Conservation (phyloP, 2,888 invertebrate species). For the Oscheius sp. region DNA sequence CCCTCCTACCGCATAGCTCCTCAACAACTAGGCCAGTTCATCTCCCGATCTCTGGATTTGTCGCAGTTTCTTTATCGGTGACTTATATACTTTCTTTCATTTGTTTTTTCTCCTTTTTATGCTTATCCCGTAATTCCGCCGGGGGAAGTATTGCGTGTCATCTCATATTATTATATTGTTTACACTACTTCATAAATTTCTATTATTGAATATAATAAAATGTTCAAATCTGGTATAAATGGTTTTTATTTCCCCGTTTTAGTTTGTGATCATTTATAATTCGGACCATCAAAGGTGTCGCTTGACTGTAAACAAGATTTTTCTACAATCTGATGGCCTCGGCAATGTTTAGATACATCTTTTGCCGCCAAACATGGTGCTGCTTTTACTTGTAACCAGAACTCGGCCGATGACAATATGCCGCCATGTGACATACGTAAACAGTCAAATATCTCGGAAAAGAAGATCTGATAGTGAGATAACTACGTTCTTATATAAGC, state of each 20-base stretch:
- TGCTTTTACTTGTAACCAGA: too few species aligned
- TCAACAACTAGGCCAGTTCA: slow-evolving; percentile 26
- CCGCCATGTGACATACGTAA: too few species aligned
- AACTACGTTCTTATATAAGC: too few species aligned
- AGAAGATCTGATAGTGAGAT: too few species aligned
- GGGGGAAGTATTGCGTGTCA: slow-evolving; percentile 14
- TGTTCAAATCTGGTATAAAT: neutral
- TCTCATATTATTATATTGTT: slow-evolving; percentile 3
- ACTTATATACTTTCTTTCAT: slow-evolving; percentile 27
- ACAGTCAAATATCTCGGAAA: too few species aligned
- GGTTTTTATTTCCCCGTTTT: neutral
- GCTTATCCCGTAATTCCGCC: slow-evolving; percentile 13
- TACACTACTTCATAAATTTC: slow-evolving; percentile 19
- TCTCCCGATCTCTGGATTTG: slow-evolving; percentile 21
- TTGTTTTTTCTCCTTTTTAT: slow-evolving; percentile 20
- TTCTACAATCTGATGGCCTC: slow-evolving; percentile 3
- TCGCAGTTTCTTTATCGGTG: slow-evolving; percentile 20
- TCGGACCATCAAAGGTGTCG: too few species aligned
- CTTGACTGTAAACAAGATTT: neutral
- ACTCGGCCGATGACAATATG: too few species aligned
- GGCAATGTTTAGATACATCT: neutral
- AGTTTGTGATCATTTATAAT: too few species aligned
- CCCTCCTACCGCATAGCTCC: neutral
- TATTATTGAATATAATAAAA: slow-evolving; percentile 18
- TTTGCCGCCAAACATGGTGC: too few species aligned